Evolutionary conservation across 1,140 invertebrate genomes (phyloP).

Genomic region (Drosophila melanica): DNA sequence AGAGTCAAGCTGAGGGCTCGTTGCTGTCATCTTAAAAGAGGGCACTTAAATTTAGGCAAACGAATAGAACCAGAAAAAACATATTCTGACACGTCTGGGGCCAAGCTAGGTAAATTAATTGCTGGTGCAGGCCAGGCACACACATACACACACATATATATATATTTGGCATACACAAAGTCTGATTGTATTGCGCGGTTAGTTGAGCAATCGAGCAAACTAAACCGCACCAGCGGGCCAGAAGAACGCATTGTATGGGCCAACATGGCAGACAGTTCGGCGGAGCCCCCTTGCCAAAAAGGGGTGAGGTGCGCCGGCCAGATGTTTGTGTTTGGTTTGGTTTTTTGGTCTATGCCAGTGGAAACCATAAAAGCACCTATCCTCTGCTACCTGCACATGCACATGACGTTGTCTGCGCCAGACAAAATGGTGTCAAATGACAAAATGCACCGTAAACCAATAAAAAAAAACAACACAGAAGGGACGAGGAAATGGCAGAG

Average conservation of each 20-base stretch:
- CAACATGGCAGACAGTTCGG: constrained; percentile 25
- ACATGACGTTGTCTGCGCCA: constrained; percentile 46
- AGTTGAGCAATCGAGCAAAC: constrained; percentile 75
- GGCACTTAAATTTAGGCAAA: constrained; percentile 51
- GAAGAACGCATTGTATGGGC: constrained; percentile 51
- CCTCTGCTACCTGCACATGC: constrained; percentile 34
- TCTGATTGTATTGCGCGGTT: constrained; percentile 54
- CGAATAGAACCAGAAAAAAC: constrained; percentile 17
- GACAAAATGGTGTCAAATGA: constrained; percentile 79
- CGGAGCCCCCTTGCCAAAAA: constrained; percentile 6
- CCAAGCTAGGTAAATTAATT: constrained; percentile 62
- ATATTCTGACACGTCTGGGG: constrained; percentile 28
- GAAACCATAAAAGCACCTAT: constrained; percentile 71
- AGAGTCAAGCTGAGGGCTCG: constrained; percentile 19
- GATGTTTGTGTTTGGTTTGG: constrained; percentile 56
- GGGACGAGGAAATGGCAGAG: constrained; percentile 45
- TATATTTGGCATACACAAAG: constrained; percentile 5
- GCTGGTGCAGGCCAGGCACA: constrained; percentile 39
- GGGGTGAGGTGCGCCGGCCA: constrained; percentile 5
- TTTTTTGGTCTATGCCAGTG: constrained; percentile 32
- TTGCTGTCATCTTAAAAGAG: constrained; percentile 34
- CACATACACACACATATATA: constrained; percentile 7
- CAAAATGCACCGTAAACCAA: constrained; percentile 75
- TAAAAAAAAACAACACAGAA: constrained; percentile 18
- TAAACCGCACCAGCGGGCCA: constrained; percentile 52